phyloP scores from a whole-genome alignment of 2,113 vertebrate species.

The Cryptotis parvus region DNA sequence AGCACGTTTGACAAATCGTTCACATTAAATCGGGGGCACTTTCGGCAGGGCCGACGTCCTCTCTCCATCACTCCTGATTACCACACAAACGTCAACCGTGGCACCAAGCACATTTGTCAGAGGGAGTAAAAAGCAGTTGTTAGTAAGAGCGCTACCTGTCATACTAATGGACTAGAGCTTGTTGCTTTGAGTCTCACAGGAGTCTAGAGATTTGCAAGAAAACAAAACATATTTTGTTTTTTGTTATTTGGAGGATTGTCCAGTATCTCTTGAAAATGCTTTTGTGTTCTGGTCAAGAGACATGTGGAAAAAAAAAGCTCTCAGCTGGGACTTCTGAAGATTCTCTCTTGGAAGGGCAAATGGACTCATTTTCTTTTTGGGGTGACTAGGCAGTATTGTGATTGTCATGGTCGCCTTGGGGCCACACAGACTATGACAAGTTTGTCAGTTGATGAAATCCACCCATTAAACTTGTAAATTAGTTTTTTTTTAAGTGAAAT shows the following conservation, averaged over 20 bases:
- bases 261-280: slow-evolving; percentile 69
- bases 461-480: background rate
- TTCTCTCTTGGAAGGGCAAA: slow-evolving; percentile 12
- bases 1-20: slow-evolving; percentile 91
- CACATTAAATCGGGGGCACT: slow-evolving; percentile 91
- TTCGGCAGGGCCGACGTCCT: slow-evolving; percentile 88
- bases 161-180: slow-evolving; percentile 87
- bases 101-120: slow-evolving; percentile 91
- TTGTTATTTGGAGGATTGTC: slow-evolving; percentile 65
- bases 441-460: background rate
- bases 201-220: slow-evolving; percentile 80
- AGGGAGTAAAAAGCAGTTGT: slow-evolving; percentile 92
- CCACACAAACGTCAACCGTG: slow-evolving; percentile 90
- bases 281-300: slow-evolving; percentile 46
- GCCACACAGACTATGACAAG: background rate
- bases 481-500: background rate
- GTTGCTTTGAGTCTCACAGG: slow-evolving; percentile 79
- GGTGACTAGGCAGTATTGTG: background rate
- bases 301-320: background rate
- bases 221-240: slow-evolving; percentile 68
- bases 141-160: slow-evolving; percentile 90
- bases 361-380: background rate
- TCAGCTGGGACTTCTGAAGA: background rate
- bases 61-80: slow-evolving; percentile 95
- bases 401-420: slow-evolving; percentile 7